Evolutionary conservation across 2,888 invertebrate genomes (phyloP).

Genomic region (Poecilus cupreus): DNA sequence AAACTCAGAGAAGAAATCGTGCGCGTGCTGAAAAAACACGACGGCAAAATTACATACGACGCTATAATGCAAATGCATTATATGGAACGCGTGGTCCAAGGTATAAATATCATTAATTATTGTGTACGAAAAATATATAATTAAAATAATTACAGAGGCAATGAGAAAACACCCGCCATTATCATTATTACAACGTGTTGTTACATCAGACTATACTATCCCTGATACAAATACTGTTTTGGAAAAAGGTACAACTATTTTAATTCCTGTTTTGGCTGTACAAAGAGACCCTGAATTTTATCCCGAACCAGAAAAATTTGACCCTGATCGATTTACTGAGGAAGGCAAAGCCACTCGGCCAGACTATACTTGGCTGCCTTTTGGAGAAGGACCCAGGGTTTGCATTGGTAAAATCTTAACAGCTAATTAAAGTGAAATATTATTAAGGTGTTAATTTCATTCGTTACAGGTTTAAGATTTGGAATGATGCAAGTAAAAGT

Average conservation of each 20-base stretch:
- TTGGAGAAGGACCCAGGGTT: no score
- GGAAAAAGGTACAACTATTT: slow-evolving; percentile 62
- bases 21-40: slow-evolving; percentile 65
- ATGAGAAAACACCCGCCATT: slow-evolving; percentile 69
- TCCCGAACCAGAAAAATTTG: slow-evolving; percentile 76
- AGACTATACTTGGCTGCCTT: slow-evolving; percentile 67
- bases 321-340: slow-evolving; percentile 76
- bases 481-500: no score
- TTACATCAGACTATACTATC: slow-evolving; percentile 63
- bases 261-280: slow-evolving; percentile 65
- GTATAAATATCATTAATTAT: slow-evolving; percentile 64
- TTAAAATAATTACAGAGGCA: slow-evolving; percentile 66
- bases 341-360: slow-evolving; percentile 71
- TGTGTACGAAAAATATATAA: no score
- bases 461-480: no score
- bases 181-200: slow-evolving; percentile 64
- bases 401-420: no score
- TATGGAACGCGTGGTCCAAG: slow-evolving; percentile 71
- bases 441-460: no score
- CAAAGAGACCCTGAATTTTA: slow-evolving; percentile 67
- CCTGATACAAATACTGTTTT: slow-evolving; percentile 63
- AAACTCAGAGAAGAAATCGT: slow-evolving; percentile 71
- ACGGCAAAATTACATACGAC: slow-evolving; percentile 70
- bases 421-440: no score
- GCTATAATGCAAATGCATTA: slow-evolving; percentile 72